Evolutionary conservation across 2,888 invertebrate species (phyloP).

Genomic region (Aphidoletes aphidimyza): DNA sequence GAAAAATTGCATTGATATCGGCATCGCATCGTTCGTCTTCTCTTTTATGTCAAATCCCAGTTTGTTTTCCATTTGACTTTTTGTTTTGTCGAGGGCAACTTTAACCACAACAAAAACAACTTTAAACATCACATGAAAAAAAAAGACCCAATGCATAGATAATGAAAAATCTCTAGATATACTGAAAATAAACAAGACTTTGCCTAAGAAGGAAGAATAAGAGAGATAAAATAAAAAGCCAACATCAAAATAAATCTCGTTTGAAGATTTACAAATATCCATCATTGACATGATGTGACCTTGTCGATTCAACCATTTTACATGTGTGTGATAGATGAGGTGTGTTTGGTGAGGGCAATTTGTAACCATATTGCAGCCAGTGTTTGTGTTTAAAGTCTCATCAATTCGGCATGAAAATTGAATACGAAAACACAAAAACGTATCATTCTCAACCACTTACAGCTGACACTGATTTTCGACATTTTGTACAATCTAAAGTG

Average conservation of each 20-base stretch:
- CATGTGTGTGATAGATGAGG: conserved; percentile 20
- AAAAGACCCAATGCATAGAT: background rate
- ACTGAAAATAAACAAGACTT: background rate
- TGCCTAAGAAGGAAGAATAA: background rate
- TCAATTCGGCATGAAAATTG: background rate
- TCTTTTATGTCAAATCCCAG: conserved; percentile 28
- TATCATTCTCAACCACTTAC: background rate
- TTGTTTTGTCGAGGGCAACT: background rate
- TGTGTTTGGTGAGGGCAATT: background rate
- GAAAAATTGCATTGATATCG: too few relatives aligned
- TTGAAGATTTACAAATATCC: conserved; percentile 19
- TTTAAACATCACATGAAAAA: background rate
- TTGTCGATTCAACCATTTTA: conserved; percentile 19
- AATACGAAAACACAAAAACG: conserved; percentile 2
- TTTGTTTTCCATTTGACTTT: background rate
- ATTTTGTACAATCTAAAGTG: background rate
- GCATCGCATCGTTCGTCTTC: background rate
- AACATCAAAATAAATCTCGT: conserved; percentile 13
- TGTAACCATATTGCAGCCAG: background rate
- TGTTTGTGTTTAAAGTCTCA: background rate
- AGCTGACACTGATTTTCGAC: background rate
- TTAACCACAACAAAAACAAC: background rate
- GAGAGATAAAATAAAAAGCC: too few relatives aligned
- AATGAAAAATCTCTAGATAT: background rate
- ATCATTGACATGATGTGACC: conserved; percentile 31